These are phyloP conservation scores for Spheniscus humboldti DNA, from an alignment of 2,797 vertebrate species.

Conservation along the genomic window DNA sequence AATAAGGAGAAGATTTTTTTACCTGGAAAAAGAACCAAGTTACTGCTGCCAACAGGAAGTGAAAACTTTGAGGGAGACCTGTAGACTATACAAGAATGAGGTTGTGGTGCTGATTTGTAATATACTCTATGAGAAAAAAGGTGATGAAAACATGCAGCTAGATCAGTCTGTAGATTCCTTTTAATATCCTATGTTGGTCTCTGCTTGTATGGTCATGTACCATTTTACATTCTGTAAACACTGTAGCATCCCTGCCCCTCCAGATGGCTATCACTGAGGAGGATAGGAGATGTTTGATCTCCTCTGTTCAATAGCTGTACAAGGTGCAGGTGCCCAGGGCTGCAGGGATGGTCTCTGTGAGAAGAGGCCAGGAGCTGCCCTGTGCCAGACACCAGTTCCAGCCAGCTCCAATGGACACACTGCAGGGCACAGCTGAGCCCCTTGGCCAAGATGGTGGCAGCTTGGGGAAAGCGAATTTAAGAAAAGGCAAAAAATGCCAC, in stretches of 20 bases:
- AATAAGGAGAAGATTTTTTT: neutral
- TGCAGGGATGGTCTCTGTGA: neutral
- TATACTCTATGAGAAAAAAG: neutral
- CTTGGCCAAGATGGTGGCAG: neutral
- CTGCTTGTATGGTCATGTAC: accelerated
- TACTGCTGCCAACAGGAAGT: neutral
- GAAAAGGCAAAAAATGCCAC: neutral
- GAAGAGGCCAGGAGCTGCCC: too few species aligned
- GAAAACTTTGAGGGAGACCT: neutral
- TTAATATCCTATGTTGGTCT: neutral
- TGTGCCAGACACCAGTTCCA: neutral
- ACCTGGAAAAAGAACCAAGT: neutral
- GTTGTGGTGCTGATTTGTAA: neutral
- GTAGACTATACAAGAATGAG: neutral
- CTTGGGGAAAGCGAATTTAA: neutral
- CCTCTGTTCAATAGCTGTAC: neutral
- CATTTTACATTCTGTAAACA: neutral
- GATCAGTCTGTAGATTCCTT: neutral
- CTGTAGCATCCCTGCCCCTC: neutral
- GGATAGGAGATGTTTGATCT: neutral
- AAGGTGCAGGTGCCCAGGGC: neutral
- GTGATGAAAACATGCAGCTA: neutral
- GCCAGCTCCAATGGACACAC: neutral
- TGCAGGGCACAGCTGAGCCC: neutral
- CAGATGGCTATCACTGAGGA: neutral